A percentile compares a stretch with the other conserved stretches of the same genome.
These are phyloP conservation scores for Cistogaster globosa DNA, from an alignment of 2,888 invertebrate species.

Conservation along the genomic window DNA sequence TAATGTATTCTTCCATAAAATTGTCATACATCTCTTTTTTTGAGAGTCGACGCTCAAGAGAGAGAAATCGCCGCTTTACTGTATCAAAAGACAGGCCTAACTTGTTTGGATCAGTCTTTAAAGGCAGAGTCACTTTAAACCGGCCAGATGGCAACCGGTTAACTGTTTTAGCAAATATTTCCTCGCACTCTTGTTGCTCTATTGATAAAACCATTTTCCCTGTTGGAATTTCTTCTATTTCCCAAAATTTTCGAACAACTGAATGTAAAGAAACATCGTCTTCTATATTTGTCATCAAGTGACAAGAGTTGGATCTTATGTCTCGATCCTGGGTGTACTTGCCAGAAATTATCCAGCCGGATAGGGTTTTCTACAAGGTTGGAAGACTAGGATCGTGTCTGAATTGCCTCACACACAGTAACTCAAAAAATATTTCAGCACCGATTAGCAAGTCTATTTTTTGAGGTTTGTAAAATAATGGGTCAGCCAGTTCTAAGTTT, in stretches of 20 bases:
- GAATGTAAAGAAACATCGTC: slow-evolving; percentile 24
- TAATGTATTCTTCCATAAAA: slow-evolving; percentile 66
- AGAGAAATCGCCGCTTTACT: slow-evolving; percentile 58
- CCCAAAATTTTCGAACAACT: slow-evolving; percentile 58
- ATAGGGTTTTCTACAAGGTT: slow-evolving; percentile 56
- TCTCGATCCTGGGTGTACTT: slow-evolving; percentile 34
- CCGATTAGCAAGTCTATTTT: slow-evolving; percentile 1
- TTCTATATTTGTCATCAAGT: slow-evolving; percentile 14
- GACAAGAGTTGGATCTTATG: not conserved
- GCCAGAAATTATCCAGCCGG: slow-evolving; percentile 58
- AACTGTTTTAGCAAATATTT: slow-evolving; percentile 50
- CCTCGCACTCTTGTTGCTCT: slow-evolving; percentile 60
- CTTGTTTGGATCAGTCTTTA: slow-evolving; percentile 56
- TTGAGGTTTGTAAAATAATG: slow-evolving; percentile 48
- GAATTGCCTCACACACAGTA: too few relatives aligned
- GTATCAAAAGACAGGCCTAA: slow-evolving; percentile 63
- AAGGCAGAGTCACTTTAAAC: slow-evolving; percentile 58
- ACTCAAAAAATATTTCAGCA: too few relatives aligned
- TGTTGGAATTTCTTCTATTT: slow-evolving; percentile 11
- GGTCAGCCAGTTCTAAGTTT: not conserved
- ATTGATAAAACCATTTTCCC: slow-evolving; percentile 36
- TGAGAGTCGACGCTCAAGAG: slow-evolving; percentile 56
- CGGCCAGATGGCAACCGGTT: slow-evolving; percentile 39
- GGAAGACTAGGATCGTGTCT: not conserved
- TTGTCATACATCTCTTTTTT: slow-evolving; percentile 57